Percentiles rank a stretch among this genome's conserved stretches.
phyloP scores from a whole-genome alignment of 2,888 invertebrate genomes.

The Malacosoma neustria region DNA sequence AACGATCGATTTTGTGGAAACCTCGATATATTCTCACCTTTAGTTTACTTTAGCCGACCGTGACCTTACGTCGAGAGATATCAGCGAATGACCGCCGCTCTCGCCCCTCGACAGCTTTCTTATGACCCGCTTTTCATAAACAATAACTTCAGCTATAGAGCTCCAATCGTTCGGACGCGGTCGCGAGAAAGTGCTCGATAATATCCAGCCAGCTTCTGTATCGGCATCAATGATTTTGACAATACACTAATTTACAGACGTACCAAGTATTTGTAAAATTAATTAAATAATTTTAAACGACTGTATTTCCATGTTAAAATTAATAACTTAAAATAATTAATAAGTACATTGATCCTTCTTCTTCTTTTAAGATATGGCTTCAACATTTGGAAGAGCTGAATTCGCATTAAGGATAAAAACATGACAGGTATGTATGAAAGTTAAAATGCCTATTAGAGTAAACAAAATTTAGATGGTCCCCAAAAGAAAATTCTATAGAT shows the following conservation, averaged over 20 bases:
- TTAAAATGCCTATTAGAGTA: no score
- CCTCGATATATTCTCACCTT: constrained; percentile 26
- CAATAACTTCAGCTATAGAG: constrained; percentile 59
- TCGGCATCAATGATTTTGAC: no score
- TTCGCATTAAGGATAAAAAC: no score
- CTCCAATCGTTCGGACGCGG: constrained; percentile 37
- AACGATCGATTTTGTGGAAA: constrained; percentile 20
- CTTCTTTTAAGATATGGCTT: no score
- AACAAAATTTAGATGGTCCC: no score
- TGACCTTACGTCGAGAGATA: constrained; percentile 67
- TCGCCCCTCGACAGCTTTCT: constrained; percentile 63
- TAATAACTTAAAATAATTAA: no score
- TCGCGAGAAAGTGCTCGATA: constrained; percentile 65
- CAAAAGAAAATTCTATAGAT: no score
- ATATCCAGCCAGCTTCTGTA: constrained; percentile 35
- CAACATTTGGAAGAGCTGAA: no score
- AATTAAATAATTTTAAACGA: not conserved
- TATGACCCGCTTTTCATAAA: constrained; percentile 72
- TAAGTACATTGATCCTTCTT: no score
- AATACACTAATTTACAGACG: no score
- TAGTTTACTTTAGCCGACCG: constrained; percentile 48
- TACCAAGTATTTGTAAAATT: not conserved
- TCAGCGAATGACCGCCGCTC: constrained; percentile 51
- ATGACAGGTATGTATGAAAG: no score
- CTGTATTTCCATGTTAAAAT: no score